Base-by-base conservation (phyloP, 37 sponge, comb jelly and placozoan species). In the Haliclona indistincta region DNA sequence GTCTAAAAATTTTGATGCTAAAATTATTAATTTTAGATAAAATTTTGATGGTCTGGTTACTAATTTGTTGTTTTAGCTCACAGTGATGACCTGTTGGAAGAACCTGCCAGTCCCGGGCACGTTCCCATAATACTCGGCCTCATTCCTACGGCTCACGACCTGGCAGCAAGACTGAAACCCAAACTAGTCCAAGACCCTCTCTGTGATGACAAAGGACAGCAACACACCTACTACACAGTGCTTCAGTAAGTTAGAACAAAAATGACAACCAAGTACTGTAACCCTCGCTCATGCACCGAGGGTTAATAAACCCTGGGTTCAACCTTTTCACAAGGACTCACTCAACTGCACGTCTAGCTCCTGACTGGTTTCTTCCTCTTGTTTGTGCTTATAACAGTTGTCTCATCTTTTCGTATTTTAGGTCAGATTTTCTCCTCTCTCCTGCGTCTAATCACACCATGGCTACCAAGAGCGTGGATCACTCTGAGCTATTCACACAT, bases 121-220 rank as follows among this genome's bases (percentile, higher is more conserved):
- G 60, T 77, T 0, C 60, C 66, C 20, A 43, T 65, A 17, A 51
- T 85, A 15, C 39, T 77, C 17, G 20, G 20, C 0, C 1, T 29
- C 13, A 39, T 90, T 17, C 91, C 91, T 2, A 56, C 67, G 39
- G 68, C 68, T 49, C 22, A 41, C 28, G 78, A 71, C 10, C 62
- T 91, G 32, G 38, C 44, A 2, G 28, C 2, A 0, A 49, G 92
- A 43, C 88, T 91, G 7, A 86, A 79, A 42, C 92, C 88, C 0
- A 86, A 79, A 56, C 32, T 81, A 52, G 75, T 93, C 8, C 86
- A 79, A 37, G 93, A 93, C 60, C 93, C 93, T 20, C 71, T 93
- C 29, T 38, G 81, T 25, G 74, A 77, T 42, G 3, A 63, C 13
- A 54, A 10, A 3, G 93, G 89, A 29, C 60, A 74, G 19, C 71